Conservation (phyloP, 37 sponge, comb jelly and placozoan species). For the Hexactinellida sp. region DNA sequence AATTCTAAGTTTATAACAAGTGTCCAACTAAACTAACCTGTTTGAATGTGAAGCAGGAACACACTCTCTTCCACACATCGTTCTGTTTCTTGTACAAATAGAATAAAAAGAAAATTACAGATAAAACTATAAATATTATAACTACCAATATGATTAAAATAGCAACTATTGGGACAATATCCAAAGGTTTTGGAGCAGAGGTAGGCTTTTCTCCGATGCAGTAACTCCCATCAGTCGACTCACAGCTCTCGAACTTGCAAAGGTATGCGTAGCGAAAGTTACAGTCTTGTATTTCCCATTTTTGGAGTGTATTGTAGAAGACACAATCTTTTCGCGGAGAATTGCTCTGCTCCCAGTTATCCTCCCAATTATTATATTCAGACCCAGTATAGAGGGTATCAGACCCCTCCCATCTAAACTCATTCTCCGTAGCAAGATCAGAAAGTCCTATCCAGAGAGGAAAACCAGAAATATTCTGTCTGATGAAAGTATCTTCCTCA, state of each 20-base stretch:
- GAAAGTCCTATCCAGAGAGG: neutral
- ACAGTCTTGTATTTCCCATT: neutral
- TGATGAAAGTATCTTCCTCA: neutral
- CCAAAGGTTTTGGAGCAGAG: neutral
- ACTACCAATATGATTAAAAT: neutral
- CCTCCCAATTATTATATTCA: neutral
- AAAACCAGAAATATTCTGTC: neutral
- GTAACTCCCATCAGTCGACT: neutral
- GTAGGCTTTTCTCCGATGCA: neutral
- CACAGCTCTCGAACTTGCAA: neutral
- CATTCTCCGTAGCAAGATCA: neutral
- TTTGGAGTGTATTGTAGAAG: neutral
- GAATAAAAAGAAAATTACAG: neutral
- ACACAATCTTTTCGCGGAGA: neutral
- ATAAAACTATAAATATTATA: neutral
- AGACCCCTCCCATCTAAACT: neutral
- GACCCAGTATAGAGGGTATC: neutral
- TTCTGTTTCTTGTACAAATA: constrained; percentile 10
- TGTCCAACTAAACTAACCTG: neutral
- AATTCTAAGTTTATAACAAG: neutral
- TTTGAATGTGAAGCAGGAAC: neutral
- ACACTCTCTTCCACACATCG: neutral
- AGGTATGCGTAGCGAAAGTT: neutral
- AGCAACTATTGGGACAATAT: neutral
- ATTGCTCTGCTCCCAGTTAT: neutral